Base-by-base conservation (phyloP, 2,888 invertebrate species). In the Drosophila paucipuncta region DNA sequence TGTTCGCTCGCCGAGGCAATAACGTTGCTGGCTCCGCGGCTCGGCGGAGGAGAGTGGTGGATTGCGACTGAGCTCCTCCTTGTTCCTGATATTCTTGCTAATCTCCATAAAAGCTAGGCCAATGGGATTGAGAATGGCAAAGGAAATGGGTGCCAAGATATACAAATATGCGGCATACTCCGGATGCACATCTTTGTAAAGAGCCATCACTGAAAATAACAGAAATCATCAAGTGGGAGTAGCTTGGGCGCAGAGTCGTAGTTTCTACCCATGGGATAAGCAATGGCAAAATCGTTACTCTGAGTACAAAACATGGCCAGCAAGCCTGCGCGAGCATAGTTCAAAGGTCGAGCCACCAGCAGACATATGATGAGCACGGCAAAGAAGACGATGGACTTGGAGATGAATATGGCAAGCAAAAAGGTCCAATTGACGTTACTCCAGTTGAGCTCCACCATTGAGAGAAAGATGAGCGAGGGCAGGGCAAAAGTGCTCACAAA, bases 271-370 rank as follows among this genome's bases (percentile, higher is more conserved):
- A 99, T 98, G 9, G 99, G 99, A 94, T 97, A 98, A 73, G 99
- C 99, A 83, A 99, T 95, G 28, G 99, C 99, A 94, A 99, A 99
- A 94, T 99, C 99, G 94, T 99, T 99, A 92, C 98, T 98, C 92
- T 99, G 99, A 0, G 99, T 99, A 85, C 97, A 97, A 93, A 99
- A 99, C 90, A 99, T 98, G 25, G 97, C 97, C 94, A 97, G 97
- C 68, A 99, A 94, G 18, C 98, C 99, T 53, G 98, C 97, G 89
- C 96, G 95, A 5, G 97, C 97, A 79, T 96, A 95, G 93, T 98
- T 96, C 25, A 96, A 92, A 9, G 98, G 97, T 91, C 97, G 95
- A n/a, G 96, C 95, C 49, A 98, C 95, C 52, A 98, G 92, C 73
- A 98, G 91, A 4, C 97, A 97, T 37, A 98, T 94, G 52, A 96